These are phyloP conservation scores for Yponomeuta sedellus DNA, from an alignment of 2,888 invertebrate genomes.

Conservation along the genomic window DNA sequence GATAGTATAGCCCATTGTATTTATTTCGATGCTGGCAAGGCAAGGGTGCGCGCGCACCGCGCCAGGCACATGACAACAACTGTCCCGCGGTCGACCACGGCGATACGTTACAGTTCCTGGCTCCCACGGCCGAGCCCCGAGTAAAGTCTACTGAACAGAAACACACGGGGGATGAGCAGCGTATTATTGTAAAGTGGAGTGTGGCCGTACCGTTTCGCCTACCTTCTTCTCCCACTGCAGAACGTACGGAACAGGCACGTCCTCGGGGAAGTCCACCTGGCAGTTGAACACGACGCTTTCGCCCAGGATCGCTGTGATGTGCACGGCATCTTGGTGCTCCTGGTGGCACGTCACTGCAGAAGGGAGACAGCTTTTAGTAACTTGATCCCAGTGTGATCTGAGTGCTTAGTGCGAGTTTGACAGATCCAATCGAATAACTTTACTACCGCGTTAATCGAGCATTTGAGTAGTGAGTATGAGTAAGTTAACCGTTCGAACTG, in stretches of 20 bases:
- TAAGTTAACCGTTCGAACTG: too few species aligned
- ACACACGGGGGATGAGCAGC: constrained; percentile 75
- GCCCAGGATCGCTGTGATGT: constrained; percentile 97
- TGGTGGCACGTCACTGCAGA: constrained; percentile 83
- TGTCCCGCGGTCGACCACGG: constrained; percentile 31
- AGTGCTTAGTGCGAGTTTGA: too few species aligned
- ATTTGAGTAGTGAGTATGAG: too few species aligned
- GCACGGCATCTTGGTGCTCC: constrained; percentile 94
- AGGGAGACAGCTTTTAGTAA: constrained; percentile 16
- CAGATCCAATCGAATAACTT: too few species aligned
- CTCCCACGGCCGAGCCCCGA: constrained; percentile 66
- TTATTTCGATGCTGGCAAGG: neutral
- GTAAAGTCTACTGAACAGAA: constrained; percentile 72
- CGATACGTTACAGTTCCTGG: constrained; percentile 68
- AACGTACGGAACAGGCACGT: constrained; percentile 97
- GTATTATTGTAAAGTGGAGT: constrained; percentile 75
- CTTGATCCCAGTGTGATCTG: too few species aligned
- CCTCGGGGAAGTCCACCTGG: constrained; percentile 97
- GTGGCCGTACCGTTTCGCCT: constrained; percentile 95
- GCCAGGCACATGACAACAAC: constrained; percentile 38
- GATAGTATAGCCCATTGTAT: neutral
- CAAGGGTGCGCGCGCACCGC: neutral
- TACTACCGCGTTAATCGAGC: too few species aligned
- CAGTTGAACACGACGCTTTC: constrained; percentile 98
- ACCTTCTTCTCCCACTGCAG: constrained; percentile 99